A percentile compares a stretch with the other conserved stretches of the same genome.
Conservation (phyloP, 1,140 invertebrate genomes). For the Philaenus spumarius region DNA sequence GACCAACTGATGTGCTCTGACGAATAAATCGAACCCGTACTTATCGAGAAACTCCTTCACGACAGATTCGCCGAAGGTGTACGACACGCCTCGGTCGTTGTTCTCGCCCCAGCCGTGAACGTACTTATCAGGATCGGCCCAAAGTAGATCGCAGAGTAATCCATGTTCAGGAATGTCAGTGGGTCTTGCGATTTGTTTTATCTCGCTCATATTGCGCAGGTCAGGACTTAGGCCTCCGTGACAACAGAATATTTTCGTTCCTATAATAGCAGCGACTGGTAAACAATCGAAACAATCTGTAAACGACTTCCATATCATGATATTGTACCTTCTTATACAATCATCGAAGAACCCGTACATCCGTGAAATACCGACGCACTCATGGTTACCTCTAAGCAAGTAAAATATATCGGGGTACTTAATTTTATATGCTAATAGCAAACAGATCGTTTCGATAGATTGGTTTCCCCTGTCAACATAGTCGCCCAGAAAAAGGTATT, state of each 20-base stretch:
- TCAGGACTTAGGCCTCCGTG: conserved; percentile 54
- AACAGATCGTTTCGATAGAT: conserved; percentile 77
- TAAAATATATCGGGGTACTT: conserved; percentile 96
- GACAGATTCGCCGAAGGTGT: conserved; percentile 63
- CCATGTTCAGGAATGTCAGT: conserved; percentile 62
- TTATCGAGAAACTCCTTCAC: conserved; percentile 66
- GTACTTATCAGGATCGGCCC: conserved; percentile 75
- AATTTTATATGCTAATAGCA: conserved; percentile 88
- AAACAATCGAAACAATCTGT: conserved; percentile 29
- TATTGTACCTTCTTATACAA: conserved; percentile 76
- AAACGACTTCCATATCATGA: conserved; percentile 92
- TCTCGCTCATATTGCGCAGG: conserved; percentile 53
- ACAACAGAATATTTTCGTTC: conserved; percentile 56
- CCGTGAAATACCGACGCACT: conserved; percentile 79
- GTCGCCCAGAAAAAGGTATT: conserved; percentile 93
- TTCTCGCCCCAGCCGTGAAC: conserved; percentile 64
- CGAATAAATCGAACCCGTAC: conserved; percentile 71
- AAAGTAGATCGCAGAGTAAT: conserved; percentile 67
- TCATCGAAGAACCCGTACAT: conserved; percentile 89
- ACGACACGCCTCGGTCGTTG: conserved; percentile 68
- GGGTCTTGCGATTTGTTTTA: conserved; percentile 57
- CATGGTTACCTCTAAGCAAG: conserved; percentile 77
- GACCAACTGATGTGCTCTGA: conserved; percentile 67
- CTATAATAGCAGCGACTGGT: conserved; percentile 36
- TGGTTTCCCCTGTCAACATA: conserved; percentile 88